Evolutionary conservation across 2,113 vertebrate genomes (phyloP).

Genomic region (Mugil cephalus): DNA sequence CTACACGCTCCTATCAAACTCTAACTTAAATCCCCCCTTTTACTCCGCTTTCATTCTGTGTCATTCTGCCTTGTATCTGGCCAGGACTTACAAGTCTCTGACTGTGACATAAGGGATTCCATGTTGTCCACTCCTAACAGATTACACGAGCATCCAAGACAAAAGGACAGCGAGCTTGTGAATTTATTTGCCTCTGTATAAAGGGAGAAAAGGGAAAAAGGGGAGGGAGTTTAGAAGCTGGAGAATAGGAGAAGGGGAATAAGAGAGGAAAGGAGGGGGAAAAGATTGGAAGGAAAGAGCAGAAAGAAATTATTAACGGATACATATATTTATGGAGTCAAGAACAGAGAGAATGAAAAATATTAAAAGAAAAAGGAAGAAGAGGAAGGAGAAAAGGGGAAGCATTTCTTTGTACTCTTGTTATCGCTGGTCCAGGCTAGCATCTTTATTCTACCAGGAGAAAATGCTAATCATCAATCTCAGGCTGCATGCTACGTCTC

Average conservation of each 20-base stretch:
- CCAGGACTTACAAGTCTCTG: conserved; percentile 81
- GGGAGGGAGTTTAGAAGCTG: conserved; percentile 58
- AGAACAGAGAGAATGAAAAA: conserved; percentile 34
- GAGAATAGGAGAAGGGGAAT: conserved; percentile 41
- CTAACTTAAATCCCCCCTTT: conserved; percentile 74
- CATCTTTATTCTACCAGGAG: conserved; percentile 84
- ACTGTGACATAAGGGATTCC: conserved; percentile 83
- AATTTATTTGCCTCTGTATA: conserved; percentile 86
- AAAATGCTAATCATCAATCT: conserved; percentile 96
- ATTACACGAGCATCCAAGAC: conserved; percentile 85
- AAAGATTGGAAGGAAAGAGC: not conserved
- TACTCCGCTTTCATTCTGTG: conserved; percentile 77
- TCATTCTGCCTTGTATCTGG: conserved; percentile 80
- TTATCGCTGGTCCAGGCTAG: conserved; percentile 86
- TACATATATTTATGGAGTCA: conserved; percentile 52
- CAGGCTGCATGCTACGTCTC: conserved; percentile 88
- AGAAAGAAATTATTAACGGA: conserved; percentile 20
- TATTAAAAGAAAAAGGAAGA: conserved; percentile 29
- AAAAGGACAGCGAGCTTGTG: conserved; percentile 84
- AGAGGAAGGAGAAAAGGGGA: conserved; percentile 45
- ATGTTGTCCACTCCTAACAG: conserved; percentile 85
- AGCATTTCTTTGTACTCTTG: conserved; percentile 73
- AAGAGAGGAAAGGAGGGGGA: not conserved
- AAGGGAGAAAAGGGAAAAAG: conserved; percentile 53
- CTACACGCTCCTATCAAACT: conserved; percentile 76